These are phyloP conservation scores for Mellivora capensis DNA, from an alignment of 2,113 vertebrate species.

Conservation along the genomic window DNA sequence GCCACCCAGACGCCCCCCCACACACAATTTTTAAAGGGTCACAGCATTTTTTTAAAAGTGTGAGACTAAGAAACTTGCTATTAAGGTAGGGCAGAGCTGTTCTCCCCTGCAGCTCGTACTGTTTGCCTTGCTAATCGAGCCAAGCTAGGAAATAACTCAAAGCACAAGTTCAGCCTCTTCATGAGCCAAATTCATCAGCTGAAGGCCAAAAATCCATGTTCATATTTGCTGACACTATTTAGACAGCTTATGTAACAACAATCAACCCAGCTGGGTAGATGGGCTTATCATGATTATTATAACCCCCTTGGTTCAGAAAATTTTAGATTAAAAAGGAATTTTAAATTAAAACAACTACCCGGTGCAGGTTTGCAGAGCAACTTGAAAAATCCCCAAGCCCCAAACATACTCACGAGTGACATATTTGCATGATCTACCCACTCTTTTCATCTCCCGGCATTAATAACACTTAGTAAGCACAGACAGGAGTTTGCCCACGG, in stretches of 20 bases:
- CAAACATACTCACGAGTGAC: background rate
- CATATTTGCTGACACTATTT: constrained; percentile 23
- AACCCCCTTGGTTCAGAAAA: background rate
- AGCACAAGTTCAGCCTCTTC: constrained; percentile 39
- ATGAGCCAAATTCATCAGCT: constrained; percentile 20
- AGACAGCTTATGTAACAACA: constrained; percentile 10
- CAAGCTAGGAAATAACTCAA: constrained; percentile 30
- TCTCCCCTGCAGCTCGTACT: background rate
- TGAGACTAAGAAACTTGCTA: background rate
- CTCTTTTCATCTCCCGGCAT: background rate
- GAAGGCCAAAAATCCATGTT: background rate
- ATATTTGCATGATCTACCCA: background rate
- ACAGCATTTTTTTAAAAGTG: background rate
- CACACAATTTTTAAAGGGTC: background rate
- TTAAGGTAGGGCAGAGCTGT: background rate
- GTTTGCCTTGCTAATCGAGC: constrained; percentile 20
- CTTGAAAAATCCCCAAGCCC: constrained; percentile 27
- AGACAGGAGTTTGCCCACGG: background rate
- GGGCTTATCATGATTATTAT: background rate
- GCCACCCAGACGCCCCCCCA: no score
- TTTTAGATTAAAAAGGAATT: constrained; percentile 13
- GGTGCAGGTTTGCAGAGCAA: background rate
- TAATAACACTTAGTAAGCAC: background rate
- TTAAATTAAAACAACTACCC: background rate
- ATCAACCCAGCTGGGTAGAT: background rate